These are phyloP conservation scores for Sycobia sp. DNA, from an alignment of 1,140 invertebrate genomes.

Conservation along the genomic window DNA sequence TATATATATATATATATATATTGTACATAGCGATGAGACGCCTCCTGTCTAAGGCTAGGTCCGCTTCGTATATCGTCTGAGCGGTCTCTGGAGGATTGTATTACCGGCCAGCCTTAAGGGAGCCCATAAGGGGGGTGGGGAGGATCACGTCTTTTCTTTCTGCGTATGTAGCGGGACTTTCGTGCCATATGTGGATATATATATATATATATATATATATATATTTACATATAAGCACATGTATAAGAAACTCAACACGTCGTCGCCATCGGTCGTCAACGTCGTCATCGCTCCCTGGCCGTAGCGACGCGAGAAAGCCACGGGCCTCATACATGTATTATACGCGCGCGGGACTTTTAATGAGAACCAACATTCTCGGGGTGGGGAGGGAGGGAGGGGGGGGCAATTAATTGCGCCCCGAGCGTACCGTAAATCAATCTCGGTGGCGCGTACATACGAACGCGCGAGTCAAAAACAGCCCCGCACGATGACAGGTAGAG, in stretches of 20 bases:
- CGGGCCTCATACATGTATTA: background rate
- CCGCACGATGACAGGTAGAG: background rate
- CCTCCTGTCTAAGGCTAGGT: too few species aligned
- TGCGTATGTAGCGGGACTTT: slow-evolving; percentile 20
- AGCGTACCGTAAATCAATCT: slow-evolving; percentile 41
- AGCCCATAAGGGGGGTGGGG: too few species aligned
- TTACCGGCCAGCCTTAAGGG: too few species aligned
- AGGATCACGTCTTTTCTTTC: too few species aligned
- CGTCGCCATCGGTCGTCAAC: too few species aligned
- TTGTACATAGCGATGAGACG: too few species aligned
- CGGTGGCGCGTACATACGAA: too few species aligned
- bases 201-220: too few species aligned
- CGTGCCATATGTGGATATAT: slow-evolving; percentile 7
- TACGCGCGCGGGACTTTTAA: slow-evolving; percentile 13
- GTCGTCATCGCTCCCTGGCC: too few species aligned
- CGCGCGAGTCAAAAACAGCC: background rate
- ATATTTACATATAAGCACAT: too few species aligned
- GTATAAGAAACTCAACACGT: slow-evolving; percentile 27
- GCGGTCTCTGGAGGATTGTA: background rate
- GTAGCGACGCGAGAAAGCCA: slow-evolving; percentile 6
- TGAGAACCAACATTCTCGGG: slow-evolving; percentile 11
- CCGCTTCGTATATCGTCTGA: slow-evolving; percentile 7
- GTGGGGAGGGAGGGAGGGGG: too few species aligned
- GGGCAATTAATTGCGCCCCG: slow-evolving; percentile 40
- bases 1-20: too few species aligned